These are phyloP conservation scores for Python bivittatus DNA, from an alignment of 2,113 vertebrate species.

Conservation along the genomic window DNA sequence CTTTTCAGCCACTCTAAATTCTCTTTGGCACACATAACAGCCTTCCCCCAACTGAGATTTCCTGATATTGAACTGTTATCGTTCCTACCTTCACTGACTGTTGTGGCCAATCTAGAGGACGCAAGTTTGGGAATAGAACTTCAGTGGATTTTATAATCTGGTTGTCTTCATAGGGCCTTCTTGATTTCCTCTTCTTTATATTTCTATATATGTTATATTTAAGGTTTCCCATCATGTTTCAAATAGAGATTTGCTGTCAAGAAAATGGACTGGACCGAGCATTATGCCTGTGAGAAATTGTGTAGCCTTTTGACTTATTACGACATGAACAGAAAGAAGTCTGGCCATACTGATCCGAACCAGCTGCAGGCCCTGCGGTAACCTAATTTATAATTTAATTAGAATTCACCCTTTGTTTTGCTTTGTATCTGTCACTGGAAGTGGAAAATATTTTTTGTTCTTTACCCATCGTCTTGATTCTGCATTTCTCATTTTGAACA, in stretches of 20 bases:
- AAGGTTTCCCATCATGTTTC: not conserved
- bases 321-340: constrained; percentile 86
- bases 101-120: not conserved
- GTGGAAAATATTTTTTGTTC: accelerated
- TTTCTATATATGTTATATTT: not conserved
- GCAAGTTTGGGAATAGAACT: accelerated
- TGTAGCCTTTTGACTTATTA: constrained; percentile 82
- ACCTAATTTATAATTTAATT: constrained; percentile 21
- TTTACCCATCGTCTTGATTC: not conserved
- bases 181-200: not conserved
- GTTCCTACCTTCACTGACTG: not conserved
- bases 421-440: constrained; percentile 21
- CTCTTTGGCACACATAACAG: not conserved
- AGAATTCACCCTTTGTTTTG: not conserved
- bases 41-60: not conserved
- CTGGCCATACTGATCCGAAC: constrained; percentile 67
- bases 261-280: constrained; percentile 92
- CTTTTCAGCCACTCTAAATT: not conserved
- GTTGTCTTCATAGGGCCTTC: not conserved
- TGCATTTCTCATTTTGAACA: not conserved
- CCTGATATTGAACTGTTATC: not conserved
- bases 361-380: constrained; percentile 87
- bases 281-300: constrained; percentile 91
- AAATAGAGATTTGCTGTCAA: constrained; percentile 84
- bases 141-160: not conserved